These are phyloP conservation scores for Ptilorrhoa leucosticta DNA, from an alignment of 2,113 vertebrate species.

Conservation along the genomic window DNA sequence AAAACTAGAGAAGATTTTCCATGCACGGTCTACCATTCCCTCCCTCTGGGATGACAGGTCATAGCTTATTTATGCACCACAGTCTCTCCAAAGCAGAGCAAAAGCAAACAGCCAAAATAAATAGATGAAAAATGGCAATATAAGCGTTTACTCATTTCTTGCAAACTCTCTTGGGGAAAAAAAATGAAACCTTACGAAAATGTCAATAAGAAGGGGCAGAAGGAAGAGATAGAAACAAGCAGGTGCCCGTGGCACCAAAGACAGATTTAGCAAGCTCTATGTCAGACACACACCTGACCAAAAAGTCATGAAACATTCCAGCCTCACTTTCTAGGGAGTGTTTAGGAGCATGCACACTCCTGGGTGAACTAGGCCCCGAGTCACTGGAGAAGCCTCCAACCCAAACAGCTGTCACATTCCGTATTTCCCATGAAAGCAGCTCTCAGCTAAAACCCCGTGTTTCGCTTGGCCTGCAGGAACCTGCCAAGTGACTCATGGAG, in stretches of 20 bases:
- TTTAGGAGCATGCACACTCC: background rate
- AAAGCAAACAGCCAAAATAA: conserved; percentile 29
- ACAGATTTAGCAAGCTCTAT: background rate
- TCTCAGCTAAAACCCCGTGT: background rate
- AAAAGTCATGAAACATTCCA: background rate
- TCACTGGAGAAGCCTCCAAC: background rate
- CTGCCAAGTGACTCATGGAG: background rate
- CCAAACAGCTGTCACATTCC: background rate
- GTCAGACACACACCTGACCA: background rate
- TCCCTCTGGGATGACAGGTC: background rate
- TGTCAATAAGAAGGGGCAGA: background rate
- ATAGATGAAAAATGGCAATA: background rate
- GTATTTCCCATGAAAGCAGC: background rate
- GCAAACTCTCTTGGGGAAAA: background rate
- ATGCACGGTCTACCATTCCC: background rate
- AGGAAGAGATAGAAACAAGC: background rate
- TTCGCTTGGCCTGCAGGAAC: background rate
- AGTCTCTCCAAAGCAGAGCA: background rate
- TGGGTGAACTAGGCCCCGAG: background rate
- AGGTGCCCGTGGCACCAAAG: background rate
- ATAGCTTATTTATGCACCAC: conserved; percentile 4
- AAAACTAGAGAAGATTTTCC: background rate
- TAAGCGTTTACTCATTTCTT: background rate
- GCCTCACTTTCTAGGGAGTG: background rate
- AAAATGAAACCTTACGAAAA: background rate